phyloP scores from a whole-genome alignment of 1,140 invertebrate species.

The Leptinotarsa undecemlineata region DNA sequence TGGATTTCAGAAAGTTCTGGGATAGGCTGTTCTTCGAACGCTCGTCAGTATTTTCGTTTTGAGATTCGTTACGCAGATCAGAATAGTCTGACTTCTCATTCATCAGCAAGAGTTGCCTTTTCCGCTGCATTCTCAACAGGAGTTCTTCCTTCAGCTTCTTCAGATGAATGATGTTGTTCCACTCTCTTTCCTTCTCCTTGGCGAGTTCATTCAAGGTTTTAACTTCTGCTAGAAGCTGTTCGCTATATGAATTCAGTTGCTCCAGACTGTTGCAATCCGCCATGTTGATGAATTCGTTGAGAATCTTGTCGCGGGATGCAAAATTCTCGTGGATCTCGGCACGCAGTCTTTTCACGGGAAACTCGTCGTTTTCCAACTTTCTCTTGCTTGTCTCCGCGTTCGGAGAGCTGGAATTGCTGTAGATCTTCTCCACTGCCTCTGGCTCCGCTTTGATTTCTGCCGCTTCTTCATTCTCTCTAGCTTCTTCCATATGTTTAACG shows the following conservation, averaged over 20 bases:
- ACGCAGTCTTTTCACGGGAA: conserved; percentile 58
- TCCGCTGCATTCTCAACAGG: conserved; percentile 67
- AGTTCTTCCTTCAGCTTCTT: conserved; percentile 83
- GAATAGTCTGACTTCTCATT: conserved; percentile 39
- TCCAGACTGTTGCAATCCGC: conserved; percentile 61
- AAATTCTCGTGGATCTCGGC: conserved; percentile 61
- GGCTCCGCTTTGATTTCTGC: conserved; percentile 22
- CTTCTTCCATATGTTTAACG: conserved; percentile 14
- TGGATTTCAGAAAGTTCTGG: conserved; percentile 41
- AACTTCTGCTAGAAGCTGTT: conserved; percentile 65
- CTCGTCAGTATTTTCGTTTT: conserved; percentile 13
- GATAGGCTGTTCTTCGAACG: background rate
- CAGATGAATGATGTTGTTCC: conserved; percentile 78
- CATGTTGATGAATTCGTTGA: conserved; percentile 64
- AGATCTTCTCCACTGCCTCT: conserved; percentile 34
- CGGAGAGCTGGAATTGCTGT: conserved; percentile 32
- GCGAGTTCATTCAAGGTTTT: conserved; percentile 69
- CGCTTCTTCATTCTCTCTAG: background rate
- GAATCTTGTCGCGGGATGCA: conserved; percentile 60
- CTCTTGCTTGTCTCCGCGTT: conserved; percentile 34
- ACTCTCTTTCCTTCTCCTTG: conserved; percentile 78
- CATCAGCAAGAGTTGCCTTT: conserved; percentile 63
- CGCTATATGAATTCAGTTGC: conserved; percentile 63
- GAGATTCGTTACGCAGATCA: conserved; percentile 15
- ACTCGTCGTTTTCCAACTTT: conserved; percentile 46